A percentile compares a stretch with the other conserved stretches of the same genome.
Evolutionary conservation across 1,140 invertebrate genomes (phyloP).

Genomic region (Coelopa frigida): DNA sequence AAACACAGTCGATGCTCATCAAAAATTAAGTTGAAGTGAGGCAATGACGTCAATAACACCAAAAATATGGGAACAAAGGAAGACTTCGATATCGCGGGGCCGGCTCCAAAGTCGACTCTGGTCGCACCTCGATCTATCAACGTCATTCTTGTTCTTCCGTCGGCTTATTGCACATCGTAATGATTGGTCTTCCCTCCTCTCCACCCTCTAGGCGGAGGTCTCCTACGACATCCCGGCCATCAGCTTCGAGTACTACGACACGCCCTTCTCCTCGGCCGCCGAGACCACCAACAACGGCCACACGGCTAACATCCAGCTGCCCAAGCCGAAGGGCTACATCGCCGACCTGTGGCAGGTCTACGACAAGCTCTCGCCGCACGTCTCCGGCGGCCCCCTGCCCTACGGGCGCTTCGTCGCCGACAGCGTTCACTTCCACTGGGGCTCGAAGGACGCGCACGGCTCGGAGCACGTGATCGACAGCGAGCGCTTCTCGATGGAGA

Average conservation of each 20-base stretch:
- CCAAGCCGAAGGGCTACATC: neutral
- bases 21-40: no score
- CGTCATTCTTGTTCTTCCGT: no score
- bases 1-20: no score
- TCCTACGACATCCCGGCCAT: neutral
- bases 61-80: no score
- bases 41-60: no score
- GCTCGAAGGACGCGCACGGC: constrained; percentile 44
- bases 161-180: no score
- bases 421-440: constrained; percentile 52
- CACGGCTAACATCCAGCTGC: constrained; percentile 8
- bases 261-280: neutral
- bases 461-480: constrained; percentile 50
- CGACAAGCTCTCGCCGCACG: neutral
- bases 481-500: constrained; percentile 62
- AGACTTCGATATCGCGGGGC: no score
- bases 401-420: constrained; percentile 44
- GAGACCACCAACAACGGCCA: constrained; percentile 8
- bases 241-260: constrained; percentile 5
- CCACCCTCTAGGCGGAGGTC: constrained; percentile 5
- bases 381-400: constrained; percentile 22
- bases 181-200: no score
- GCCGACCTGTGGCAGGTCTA: neutral
- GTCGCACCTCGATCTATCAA: no score
- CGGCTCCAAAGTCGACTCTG: no score